Evolutionary conservation across 2,888 invertebrate species (phyloP), one percentile per base, ranked within the genome.

Genomic region (Tachina grossa): DNA sequence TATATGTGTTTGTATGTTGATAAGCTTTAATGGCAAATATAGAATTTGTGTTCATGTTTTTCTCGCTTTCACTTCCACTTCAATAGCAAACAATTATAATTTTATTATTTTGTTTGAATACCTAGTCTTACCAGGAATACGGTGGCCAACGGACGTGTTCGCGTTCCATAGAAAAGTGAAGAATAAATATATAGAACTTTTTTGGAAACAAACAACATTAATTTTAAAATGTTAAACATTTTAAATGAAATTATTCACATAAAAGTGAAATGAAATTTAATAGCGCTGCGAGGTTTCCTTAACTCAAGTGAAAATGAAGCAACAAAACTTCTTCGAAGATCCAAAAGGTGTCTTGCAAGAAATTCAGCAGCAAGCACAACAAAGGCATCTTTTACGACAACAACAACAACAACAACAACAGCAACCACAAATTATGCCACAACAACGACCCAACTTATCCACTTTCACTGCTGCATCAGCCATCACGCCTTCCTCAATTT

Each of bases 81-180:
- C 72, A 83, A 68, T 65, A 72, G 63, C 79, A 79, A 75, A 69
- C 82, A 83, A 85, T 79, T 75, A 79, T 76, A 72, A 76, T 83
- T 75, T 78, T 77, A 75, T 85, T 83, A 85, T 76, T 83, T 72
- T 83, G 68, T 88, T 85, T 87, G 86, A 87, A 87, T 88, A 87
- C 88, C 89, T 90, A 91, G 91, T 91, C 89, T 88, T 89, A 85
- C 88, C 88, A 89, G 88, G 90, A 89, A 90, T 89, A 88, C 90
- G 89, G 89, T 90, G 89, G 90, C 89, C 88, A 89, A 88, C 90
- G 90, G 91, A 91, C 92, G 91, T 91, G 91, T 89, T 87, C 80
- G 74, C 74, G 41, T 82, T 82, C 75, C n/a, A 43, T 71, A 14
- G 16, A 57, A 51, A 69, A 59, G 31, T 55, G 31, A 65, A 41